These are phyloP conservation scores for Carposina sasakii DNA, from an alignment of 1,140 invertebrate genomes.

Conservation along the genomic window DNA sequence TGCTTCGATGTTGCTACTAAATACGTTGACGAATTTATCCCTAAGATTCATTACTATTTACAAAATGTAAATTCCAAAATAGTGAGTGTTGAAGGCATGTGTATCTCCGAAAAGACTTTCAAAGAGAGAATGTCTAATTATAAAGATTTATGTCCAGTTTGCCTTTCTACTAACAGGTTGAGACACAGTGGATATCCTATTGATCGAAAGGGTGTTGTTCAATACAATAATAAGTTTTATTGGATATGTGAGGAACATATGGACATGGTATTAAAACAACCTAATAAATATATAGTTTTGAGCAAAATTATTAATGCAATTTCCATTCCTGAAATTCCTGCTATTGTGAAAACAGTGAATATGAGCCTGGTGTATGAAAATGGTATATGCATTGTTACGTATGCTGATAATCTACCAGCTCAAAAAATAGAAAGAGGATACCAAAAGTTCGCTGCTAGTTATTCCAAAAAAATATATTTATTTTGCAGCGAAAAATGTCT, in stretches of 20 bases:
- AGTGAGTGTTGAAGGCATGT: conserved; percentile 50
- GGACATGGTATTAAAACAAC: conserved; percentile 53
- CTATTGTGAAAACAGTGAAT: conserved; percentile 48
- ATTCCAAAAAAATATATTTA: conserved; percentile 65
- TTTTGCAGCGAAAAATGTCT: conserved; percentile 71
- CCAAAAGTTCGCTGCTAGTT: conserved; percentile 50
- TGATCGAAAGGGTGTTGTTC: conserved; percentile 70
- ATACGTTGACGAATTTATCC: conserved; percentile 35
- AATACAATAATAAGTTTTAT: conserved; percentile 70
- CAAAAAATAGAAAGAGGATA: conserved; percentile 60
- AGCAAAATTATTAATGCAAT: no score
- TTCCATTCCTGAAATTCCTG: conserved; percentile 70
- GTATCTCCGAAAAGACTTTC: conserved; percentile 71
- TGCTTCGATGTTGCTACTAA: conserved; percentile 58
- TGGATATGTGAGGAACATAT: conserved; percentile 74
- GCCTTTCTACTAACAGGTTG: conserved; percentile 60
- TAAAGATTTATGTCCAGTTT: conserved; percentile 73
- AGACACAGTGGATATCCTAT: conserved; percentile 53
- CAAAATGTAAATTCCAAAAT: conserved; percentile 45
- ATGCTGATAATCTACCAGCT: conserved; percentile 66
- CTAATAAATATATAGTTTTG: conserved; percentile 56
- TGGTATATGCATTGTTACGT: conserved; percentile 75
- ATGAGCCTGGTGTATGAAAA: conserved; percentile 53
- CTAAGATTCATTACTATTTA: conserved; percentile 51
- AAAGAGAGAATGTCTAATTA: conserved; percentile 61